Base-by-base conservation (phyloP, 1,140 invertebrate genomes). In the Thaumatotibia leucotreta region DNA sequence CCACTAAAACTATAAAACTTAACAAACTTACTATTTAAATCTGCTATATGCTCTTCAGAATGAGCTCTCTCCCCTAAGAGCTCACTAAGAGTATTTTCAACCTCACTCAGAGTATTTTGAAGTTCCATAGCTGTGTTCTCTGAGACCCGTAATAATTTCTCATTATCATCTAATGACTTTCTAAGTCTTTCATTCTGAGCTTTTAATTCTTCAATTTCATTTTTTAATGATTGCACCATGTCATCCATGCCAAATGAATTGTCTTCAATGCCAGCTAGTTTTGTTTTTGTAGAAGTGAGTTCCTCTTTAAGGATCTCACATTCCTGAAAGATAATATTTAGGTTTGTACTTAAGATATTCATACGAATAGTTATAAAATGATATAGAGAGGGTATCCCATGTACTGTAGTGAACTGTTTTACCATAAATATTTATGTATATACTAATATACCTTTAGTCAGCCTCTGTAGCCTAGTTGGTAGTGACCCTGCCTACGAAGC, bases 211-310 rank as follows among this genome's bases (percentile, higher is more conserved):
- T 86, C 90, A 23, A 96, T 89, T 76, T 95, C 92, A 33, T 92
- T 89, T 67, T 95, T 93, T 1, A 94, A 78, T 5, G 92, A 92
- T 3, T 91, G 85, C 1, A 96, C 93, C 93, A 95, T 94, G 79
- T 95, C 95, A 72, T 95, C 94, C 73, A 94, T 94, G 4, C 94
- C 94, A 85, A 94, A 94, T 4, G 94, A 94, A 80, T 92, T 94
- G 75, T 94, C 93, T 88, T 95, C 93, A 67, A 94, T 94, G 73
- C 92, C 86, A 73, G 91, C 91, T 72, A 93, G 78, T 74, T 96
- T 93, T 62, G 91, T 92, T 74, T 95, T 92, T 27, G 92, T 92
- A 69, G 93, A 87, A 72, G 92, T 91, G 35, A 94, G 88, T 70
- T 95, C 93, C 64, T 93, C 93, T 85, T 94, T 93, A 9, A 95